Base-by-base conservation (phyloP, 2,888 invertebrate species). In the Polymixis lichenea region DNA sequence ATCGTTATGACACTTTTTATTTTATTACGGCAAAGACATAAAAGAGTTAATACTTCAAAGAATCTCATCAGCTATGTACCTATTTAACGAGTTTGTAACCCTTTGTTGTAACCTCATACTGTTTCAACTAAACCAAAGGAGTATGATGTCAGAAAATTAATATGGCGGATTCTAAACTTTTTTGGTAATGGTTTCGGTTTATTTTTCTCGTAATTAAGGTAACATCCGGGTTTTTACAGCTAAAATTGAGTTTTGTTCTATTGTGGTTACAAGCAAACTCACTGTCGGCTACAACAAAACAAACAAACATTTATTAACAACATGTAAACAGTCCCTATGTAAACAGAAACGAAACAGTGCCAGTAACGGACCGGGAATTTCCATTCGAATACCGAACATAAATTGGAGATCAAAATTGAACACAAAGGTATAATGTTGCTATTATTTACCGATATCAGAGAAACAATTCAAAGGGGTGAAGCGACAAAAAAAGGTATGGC, bases 401-500 rank as follows among this genome's bases (percentile, higher is more conserved):
- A 87, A 87, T 88, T 86, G 79, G 49, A 82, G 87, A 86, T 87
- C 86, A 86, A 84, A 87, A 88, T 86, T 80, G 79, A 82, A 88
- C 86, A 82, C 87, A 88, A 88, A 86, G 82, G 86, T 87, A 78
- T 84, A 87, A 78, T 81, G 87, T 80, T 61, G 67, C 86, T 84
- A 87, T 87, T 88, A 88, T 89, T 87, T 88, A 84, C 84, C 82
- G 82, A 83, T 86, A 86, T 88, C 87, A 87, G 78, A 86, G 84
- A 89, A 90, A 90, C 88, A 90, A 89, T 90, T 86, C 76, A 83
- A 87, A 88, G 87, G 90, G 86, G 82, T 82, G 43, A 65, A 69
- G 78, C 64, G 77, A 78, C 77, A 85, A 84, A 83, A 81, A 88
- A 87, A 88, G 85, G 86, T 87, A 87, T 83, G 80, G 61, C 71